Percentiles rank a stretch among this genome's conserved stretches.
These are phyloP conservation scores for Tyrophagus putrescentiae DNA, from an alignment of 1,140 invertebrate genomes.

Conservation along the genomic window DNA sequence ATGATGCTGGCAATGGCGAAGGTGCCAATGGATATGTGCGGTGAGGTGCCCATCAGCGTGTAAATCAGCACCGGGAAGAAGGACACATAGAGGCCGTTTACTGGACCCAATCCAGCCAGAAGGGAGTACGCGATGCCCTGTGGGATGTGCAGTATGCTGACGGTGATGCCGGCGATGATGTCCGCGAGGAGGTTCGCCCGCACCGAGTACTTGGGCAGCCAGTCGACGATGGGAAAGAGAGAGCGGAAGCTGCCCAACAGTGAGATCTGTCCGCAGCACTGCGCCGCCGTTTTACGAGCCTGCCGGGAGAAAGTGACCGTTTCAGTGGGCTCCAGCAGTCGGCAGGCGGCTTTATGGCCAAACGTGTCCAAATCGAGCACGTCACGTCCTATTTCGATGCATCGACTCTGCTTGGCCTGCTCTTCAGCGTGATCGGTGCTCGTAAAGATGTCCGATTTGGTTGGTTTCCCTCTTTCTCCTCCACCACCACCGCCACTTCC, in stretches of 20 bases:
- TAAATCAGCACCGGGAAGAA: constrained; percentile 84
- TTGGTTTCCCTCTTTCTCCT: too few species aligned
- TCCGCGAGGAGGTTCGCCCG: constrained; percentile 27
- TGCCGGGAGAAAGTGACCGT: too few species aligned
- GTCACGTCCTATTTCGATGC: constrained; percentile 5
- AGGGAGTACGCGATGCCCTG: constrained; percentile 88
- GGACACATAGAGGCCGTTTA: constrained; percentile 82
- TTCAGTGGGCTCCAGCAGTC: too few species aligned
- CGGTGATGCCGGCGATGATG: constrained; percentile 51
- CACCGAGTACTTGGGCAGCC: constrained; percentile 17
- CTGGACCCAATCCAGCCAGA: constrained; percentile 65
- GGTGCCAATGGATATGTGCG: constrained; percentile 81
- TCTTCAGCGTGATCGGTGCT: too few species aligned
- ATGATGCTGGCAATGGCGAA: constrained; percentile 54
- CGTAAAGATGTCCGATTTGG: too few species aligned
- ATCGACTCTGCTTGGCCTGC: constrained; percentile 1
- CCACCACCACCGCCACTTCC: too few species aligned
- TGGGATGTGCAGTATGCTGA: constrained; percentile 84
- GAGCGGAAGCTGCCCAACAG: background rate
- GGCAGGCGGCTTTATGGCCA: background rate
- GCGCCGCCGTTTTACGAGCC: too few species aligned
- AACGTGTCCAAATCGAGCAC: background rate
- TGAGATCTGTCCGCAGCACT: background rate
- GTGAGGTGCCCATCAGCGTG: constrained; percentile 73
- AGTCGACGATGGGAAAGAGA: constrained; percentile 19